A percentile compares a stretch with the other conserved stretches of the same genome.
Evolutionary conservation across 1,140 invertebrate genomes (phyloP).

Genomic region (Macrosteles quadrilineatus): DNA sequence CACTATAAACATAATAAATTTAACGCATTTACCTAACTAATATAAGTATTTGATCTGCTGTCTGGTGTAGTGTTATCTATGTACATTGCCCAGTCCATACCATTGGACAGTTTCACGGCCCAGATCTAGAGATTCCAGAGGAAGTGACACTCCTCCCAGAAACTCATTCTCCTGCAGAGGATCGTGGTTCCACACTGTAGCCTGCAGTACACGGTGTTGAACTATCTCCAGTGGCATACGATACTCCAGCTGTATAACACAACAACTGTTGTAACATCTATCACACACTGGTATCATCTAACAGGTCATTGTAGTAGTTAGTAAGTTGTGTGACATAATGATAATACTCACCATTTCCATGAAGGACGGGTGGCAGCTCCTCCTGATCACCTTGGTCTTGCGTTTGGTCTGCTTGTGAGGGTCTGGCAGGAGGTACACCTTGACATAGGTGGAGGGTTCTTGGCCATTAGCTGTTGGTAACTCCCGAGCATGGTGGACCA

Average conservation of each 20-base stretch:
- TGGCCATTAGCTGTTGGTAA: constrained; percentile 72
- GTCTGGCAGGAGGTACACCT: constrained; percentile 89
- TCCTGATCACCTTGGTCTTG: constrained; percentile 91
- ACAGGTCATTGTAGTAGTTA: too few species aligned
- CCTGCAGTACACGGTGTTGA: constrained; percentile 73
- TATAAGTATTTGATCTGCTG: too few species aligned
- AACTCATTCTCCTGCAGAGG: constrained; percentile 95
- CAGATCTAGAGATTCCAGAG: constrained; percentile 69
- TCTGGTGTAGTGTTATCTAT: constrained; percentile 36
- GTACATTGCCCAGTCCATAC: constrained; percentile 68
- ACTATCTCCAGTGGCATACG: constrained; percentile 82
- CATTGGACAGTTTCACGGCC: constrained; percentile 76
- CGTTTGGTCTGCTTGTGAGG: constrained; percentile 88
- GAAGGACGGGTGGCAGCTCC: constrained; percentile 92
- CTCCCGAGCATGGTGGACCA: constrained; percentile 87
- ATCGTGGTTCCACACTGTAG: constrained; percentile 95
- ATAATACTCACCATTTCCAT: constrained; percentile 87
- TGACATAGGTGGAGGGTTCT: constrained; percentile 90
- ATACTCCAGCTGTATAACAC: constrained; percentile 82
- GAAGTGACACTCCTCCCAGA: constrained; percentile 83
- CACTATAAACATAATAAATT: too few species aligned
- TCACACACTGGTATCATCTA: too few species aligned
- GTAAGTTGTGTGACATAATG: too few species aligned
- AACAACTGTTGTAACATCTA: too few species aligned
- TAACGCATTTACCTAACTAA: too few species aligned